Evolutionary conservation across 2,797 vertebrate species (phyloP).

Genomic region (Crypturellus tataupa): DNA sequence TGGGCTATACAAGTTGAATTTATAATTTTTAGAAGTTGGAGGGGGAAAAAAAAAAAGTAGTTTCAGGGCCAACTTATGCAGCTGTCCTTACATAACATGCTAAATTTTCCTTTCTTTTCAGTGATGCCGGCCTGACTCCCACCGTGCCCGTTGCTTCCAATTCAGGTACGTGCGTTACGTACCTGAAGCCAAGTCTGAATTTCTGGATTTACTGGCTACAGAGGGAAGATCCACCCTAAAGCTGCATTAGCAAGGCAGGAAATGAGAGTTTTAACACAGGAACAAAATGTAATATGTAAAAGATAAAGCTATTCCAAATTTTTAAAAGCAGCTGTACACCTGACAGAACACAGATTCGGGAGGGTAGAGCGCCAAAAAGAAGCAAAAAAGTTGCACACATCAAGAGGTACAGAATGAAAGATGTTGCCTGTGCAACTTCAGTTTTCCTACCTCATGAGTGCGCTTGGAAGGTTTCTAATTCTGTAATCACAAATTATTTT

Average conservation of each 20-base stretch:
- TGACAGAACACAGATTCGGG: not conserved
- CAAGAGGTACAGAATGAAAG: not conserved
- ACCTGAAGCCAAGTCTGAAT: not conserved
- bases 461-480: not conserved
- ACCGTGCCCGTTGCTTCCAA: constrained; percentile 89
- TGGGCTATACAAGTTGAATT: not conserved
- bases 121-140: constrained; percentile 94
- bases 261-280: not conserved
- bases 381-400: not conserved
- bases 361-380: not conserved
- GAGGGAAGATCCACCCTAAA: not conserved
- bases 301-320: not conserved
- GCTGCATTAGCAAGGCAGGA: not conserved
- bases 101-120: constrained; percentile 77
- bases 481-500: not conserved
- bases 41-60: not conserved
- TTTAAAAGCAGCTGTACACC: not conserved
- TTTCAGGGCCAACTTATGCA: not conserved
- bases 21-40: not conserved
- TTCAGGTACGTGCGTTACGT: constrained; percentile 86
- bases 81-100: not conserved
- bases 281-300: not conserved
- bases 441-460: not conserved
- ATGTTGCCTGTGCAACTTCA: not conserved
- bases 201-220: not conserved